phyloP scores from a whole-genome alignment of 2,113 vertebrate genomes.

The Oplegnathus fasciatus region DNA sequence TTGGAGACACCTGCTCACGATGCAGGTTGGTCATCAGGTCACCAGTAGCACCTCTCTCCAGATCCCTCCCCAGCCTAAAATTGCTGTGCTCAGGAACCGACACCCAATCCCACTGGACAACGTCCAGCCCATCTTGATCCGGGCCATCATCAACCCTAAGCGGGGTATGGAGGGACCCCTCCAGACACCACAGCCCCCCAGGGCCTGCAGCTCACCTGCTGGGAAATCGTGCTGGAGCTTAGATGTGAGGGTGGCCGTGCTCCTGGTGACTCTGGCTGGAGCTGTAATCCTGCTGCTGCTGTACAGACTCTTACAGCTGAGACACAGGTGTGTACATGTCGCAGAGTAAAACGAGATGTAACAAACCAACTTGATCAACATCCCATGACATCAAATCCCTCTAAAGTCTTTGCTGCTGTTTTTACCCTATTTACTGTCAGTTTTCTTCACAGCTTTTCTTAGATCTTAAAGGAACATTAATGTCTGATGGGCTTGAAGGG shows the following conservation, averaged over 20 bases:
- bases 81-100: neutral
- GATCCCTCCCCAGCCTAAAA: slow-evolving; percentile 34
- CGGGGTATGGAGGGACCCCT: slow-evolving; percentile 41
- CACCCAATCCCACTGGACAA: slow-evolving; percentile 21
- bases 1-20: slow-evolving; percentile 8
- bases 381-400: neutral
- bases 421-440: neutral
- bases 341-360: neutral
- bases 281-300: slow-evolving; percentile 79
- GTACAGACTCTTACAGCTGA: slow-evolving; percentile 78
- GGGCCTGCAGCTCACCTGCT: slow-evolving; percentile 58
- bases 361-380: neutral
- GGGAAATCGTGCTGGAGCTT: slow-evolving; percentile 69
- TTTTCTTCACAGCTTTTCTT: neutral
- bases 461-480: neutral
- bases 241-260: slow-evolving; percentile 68
- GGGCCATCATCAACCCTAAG: slow-evolving; percentile 44
- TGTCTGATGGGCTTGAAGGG: neutral
- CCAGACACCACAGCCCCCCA: slow-evolving; percentile 54
- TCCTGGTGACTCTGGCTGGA: slow-evolving; percentile 78
- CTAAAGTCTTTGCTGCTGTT: neutral
- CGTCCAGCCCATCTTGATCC: slow-evolving; percentile 14
- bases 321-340: slow-evolving; percentile 73
- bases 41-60: slow-evolving; percentile 51
- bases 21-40: slow-evolving; percentile 54